Evolutionary conservation across 2,113 vertebrate genomes (phyloP).

Genomic region (Morone chrysops): DNA sequence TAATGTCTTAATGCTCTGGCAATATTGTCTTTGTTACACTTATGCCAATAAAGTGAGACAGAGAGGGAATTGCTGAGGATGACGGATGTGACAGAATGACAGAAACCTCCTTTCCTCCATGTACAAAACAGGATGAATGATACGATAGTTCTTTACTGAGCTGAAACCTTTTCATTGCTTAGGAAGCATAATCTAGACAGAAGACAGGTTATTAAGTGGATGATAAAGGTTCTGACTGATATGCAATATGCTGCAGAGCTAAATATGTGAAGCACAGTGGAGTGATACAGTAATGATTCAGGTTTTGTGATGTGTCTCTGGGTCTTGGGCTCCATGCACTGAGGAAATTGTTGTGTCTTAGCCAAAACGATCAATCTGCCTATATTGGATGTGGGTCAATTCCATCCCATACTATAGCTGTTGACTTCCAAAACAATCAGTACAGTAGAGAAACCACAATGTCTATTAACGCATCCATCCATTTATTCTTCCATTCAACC

Average conservation of each 20-base stretch:
- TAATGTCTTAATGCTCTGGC: no score
- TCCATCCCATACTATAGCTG: conserved; percentile 5
- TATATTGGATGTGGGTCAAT: conserved; percentile 1
- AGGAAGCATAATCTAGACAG: conserved; percentile 33
- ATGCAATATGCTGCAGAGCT: background rate
- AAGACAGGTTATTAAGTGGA: conserved; percentile 24
- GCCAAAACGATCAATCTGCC: background rate
- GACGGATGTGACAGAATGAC: conserved; percentile 26
- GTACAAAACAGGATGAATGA: conserved; percentile 24
- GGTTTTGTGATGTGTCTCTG: conserved; percentile 5
- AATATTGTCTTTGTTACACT: no score
- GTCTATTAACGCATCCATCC: background rate
- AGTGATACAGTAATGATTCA: background rate
- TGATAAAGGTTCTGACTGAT: conserved; percentile 25
- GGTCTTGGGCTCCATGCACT: background rate
- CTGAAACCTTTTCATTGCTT: conserved; percentile 33
- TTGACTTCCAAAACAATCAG: conserved; percentile 28
- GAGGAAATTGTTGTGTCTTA: background rate
- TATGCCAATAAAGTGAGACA: background rate
- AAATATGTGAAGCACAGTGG: background rate
- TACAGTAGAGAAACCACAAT: conserved; percentile 19
- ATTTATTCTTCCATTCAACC: background rate
- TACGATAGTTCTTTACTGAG: conserved; percentile 13
- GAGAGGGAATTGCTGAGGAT: background rate
- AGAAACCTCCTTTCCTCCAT: conserved; percentile 28